phyloP scores from a whole-genome alignment of 2,797 vertebrate genomes.

The Allobates femoralis region DNA sequence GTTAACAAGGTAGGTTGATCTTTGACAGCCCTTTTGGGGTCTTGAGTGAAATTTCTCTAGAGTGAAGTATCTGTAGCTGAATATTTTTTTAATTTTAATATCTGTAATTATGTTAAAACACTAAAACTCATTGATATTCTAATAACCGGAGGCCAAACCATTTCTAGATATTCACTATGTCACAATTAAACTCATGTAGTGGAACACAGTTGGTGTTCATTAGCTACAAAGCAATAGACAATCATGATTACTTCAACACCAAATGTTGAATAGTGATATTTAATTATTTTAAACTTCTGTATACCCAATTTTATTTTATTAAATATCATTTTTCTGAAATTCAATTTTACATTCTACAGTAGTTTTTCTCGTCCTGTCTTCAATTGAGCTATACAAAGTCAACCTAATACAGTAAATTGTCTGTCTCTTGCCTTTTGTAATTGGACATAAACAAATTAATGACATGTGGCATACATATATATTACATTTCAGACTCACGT shows the following conservation, averaged over 20 bases:
- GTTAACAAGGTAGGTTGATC: not conserved
- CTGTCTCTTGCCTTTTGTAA: too few species aligned
- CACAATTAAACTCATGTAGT: constrained; percentile 41
- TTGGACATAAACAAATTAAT: too few species aligned
- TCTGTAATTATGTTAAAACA: constrained; percentile 20
- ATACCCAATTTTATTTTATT: not conserved
- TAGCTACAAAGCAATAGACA: constrained; percentile 35
- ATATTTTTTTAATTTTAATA: constrained; percentile 8
- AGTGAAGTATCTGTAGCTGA: not conserved
- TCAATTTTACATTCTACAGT: too few species aligned
- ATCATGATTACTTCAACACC: constrained; percentile 24
- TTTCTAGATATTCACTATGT: constrained; percentile 27
- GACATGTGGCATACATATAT: too few species aligned
- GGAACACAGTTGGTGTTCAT: constrained; percentile 34
- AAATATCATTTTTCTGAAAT: too few species aligned
- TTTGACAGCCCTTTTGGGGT: too few species aligned
- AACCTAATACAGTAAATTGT: too few species aligned
- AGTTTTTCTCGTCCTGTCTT: too few species aligned
- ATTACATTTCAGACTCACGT: too few species aligned
- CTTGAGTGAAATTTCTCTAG: not conserved
- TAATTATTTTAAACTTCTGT: not conserved
- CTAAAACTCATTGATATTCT: constrained; percentile 39
- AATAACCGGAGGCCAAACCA: constrained; percentile 37
- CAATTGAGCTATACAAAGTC: too few species aligned
- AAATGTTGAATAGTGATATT: not conserved